Evolutionary conservation across 1,140 invertebrate genomes (phyloP).

Genomic region (Parapsyche elsis): DNA sequence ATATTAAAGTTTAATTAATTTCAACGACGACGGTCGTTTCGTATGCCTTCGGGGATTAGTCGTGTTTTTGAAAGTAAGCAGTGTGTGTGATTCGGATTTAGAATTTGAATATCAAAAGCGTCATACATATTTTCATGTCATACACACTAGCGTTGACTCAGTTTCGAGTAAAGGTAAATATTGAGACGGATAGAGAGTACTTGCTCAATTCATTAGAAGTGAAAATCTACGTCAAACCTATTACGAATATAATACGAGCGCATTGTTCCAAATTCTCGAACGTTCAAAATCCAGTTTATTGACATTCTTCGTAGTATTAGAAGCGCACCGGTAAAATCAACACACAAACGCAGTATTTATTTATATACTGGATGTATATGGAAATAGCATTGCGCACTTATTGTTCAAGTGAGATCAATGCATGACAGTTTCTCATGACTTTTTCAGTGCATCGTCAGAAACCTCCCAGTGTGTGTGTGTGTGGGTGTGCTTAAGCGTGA

Average conservation of each 20-base stretch:
- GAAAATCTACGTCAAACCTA: background rate
- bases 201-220: constrained; percentile 21
- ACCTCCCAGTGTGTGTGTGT: background rate
- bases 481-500: constrained; percentile 42
- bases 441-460: background rate
- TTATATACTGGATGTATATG: no score
- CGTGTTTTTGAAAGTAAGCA: background rate
- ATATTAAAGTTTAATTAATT: constrained; percentile 12
- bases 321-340: background rate
- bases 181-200: background rate
- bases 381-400: no score
- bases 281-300: background rate
- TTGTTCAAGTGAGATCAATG: constrained; percentile 26
- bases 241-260: constrained; percentile 10
- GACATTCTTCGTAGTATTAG: constrained; percentile 1
- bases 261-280: constrained; percentile 10
- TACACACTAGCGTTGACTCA: background rate
- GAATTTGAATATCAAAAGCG: background rate
- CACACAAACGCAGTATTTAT: background rate
- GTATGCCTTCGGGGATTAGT: no score
- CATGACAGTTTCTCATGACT: constrained; percentile 38
- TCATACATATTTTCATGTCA: background rate
- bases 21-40: background rate
- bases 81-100: background rate
- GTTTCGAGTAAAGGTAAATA: constrained; percentile 15